Evolutionary conservation across 2,888 invertebrate species (phyloP), one percentile per base, ranked within the genome.

Genomic region (Marronus borbonicus): DNA sequence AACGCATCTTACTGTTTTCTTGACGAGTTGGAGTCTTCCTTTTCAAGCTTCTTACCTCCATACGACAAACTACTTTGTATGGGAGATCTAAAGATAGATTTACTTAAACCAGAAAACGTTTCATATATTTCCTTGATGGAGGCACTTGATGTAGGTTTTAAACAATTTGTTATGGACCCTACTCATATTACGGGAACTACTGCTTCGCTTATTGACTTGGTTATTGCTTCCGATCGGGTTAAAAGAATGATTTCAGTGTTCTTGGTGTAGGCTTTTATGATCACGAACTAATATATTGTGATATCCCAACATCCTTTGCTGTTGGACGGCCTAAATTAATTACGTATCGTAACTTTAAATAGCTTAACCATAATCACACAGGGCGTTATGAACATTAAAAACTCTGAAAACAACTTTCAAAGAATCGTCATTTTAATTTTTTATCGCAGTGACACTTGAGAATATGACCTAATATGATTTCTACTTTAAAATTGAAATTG

Each of bases 1-100:
- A n/a, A n/a, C n/a, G n/a, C n/a, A n/a, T n/a, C n/a, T n/a, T n/a
- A n/a, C n/a, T n/a, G n/a, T n/a, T n/a, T n/a, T n/a, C n/a, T n/a
- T n/a, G n/a, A n/a, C n/a, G n/a, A n/a, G 3, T 17, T 75, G n/a
- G n/a, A 14, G 75, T 52, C 50, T 3, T 50, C 70, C 17, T 50
- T 70, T 50, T 31, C 31, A 8, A 20, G 12, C 5, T 17, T 50
- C 10, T 28, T 50, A 5, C 62, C 44, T n/a, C 31, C 36, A 3
- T 17, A n/a, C 14, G 44, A 62, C 44, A 75, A 17, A 36, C 17
- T 75, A n/a, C 20, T 60, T 28, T 74, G 74, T 36, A 58, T 36
- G 8, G 74, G 74, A n/a, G 60, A 74, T n/a, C 58, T 74, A n/a
- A 74, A 74, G 3, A 58, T 74, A 14, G 58, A 74, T 58, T 36